Conservation (phyloP, 2,797 vertebrate genomes). For the Falco peregrinus region DNA sequence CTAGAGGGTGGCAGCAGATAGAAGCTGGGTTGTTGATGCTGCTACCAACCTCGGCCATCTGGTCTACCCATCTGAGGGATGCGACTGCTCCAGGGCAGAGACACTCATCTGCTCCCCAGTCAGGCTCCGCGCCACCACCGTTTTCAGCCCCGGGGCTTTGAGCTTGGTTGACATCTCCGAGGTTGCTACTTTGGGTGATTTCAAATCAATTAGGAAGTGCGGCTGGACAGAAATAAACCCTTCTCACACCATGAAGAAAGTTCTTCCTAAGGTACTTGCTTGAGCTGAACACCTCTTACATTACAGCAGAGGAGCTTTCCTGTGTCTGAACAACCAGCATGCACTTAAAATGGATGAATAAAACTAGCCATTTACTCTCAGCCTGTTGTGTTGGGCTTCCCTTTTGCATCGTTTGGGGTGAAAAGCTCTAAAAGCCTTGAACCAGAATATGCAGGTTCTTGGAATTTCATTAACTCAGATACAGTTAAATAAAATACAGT, state of each 20-base stretch:
- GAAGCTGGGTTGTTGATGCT: background rate
- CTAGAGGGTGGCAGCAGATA: background rate
- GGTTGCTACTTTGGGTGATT: background rate
- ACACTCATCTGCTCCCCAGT: background rate
- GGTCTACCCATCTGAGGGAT: background rate
- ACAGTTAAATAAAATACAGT: background rate
- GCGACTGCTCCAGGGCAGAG: background rate
- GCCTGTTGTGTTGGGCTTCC: background rate
- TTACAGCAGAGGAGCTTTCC: background rate
- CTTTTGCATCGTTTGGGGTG: background rate
- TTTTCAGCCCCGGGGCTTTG: background rate
- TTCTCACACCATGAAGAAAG: fast-evolving
- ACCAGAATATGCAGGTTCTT: background rate
- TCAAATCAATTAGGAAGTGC: background rate
- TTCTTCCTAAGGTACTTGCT: background rate
- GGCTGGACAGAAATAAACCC: background rate
- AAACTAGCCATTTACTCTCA: background rate
- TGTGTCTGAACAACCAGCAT: background rate
- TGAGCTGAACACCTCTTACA: background rate
- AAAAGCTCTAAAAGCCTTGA: background rate
- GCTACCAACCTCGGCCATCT: conserved; percentile 13
- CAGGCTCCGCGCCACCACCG: background rate
- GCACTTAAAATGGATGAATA: background rate
- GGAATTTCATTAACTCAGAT: background rate
- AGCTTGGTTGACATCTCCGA: background rate